Conservation (phyloP, 2,888 invertebrate species). For the Lycophotia porphyrea region DNA sequence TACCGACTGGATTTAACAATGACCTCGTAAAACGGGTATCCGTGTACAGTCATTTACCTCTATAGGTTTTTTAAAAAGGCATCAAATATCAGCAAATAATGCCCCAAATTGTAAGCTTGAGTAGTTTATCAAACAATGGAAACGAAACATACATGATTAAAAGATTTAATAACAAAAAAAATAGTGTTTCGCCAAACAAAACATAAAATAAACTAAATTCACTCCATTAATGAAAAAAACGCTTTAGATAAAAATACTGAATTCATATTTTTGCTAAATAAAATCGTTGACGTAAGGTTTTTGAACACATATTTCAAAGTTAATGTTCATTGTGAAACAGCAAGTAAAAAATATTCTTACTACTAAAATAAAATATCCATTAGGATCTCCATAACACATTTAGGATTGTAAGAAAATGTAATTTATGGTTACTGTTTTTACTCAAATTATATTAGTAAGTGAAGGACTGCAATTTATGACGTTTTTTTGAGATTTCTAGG, state of each 20-base stretch:
- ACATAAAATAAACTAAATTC: not conserved
- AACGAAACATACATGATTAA: not conserved
- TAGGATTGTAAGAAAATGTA: constrained; percentile 43
- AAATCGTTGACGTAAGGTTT: constrained; percentile 40
- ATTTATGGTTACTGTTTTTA: constrained; percentile 49
- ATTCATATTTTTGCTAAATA: constrained; percentile 41
- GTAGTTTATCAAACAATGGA: not conserved
- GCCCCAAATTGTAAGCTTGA: not conserved
- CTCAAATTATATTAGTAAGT: constrained; percentile 32
- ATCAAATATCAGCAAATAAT: too few species aligned
- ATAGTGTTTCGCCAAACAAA: not conserved
- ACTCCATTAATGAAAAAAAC: constrained; percentile 8
- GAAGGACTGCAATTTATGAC: constrained; percentile 23
- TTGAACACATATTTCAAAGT: constrained; percentile 51
- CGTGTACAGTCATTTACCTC: not conserved
- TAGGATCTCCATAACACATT: constrained; percentile 56
- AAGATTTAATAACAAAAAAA: not conserved
- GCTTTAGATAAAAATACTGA: constrained; percentile 28
- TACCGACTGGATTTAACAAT: constrained; percentile 1
- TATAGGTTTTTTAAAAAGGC: not conserved
- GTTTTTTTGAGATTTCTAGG: constrained; percentile 9
- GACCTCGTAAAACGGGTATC: not conserved
- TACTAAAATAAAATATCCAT: constrained; percentile 58
- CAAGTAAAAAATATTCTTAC: constrained; percentile 42
- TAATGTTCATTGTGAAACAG: constrained; percentile 48